Evolutionary conservation across 2,888 invertebrate genomes (phyloP).

Genomic region (Parascotia fuliginaria): DNA sequence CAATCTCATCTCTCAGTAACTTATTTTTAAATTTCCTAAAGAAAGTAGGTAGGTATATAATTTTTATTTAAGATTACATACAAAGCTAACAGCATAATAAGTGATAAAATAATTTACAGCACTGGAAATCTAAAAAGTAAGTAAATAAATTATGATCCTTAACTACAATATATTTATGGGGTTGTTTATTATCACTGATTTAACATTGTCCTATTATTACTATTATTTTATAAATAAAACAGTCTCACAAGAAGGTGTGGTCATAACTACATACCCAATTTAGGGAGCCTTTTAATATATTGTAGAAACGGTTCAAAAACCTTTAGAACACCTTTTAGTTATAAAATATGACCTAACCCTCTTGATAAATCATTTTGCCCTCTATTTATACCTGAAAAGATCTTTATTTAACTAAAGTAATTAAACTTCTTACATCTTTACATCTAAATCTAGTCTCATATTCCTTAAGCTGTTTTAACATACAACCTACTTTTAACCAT

Average conservation of each 20-base stretch:
- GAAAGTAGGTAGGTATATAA: too few relatives aligned
- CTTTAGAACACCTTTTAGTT: not conserved
- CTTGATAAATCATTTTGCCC: not conserved
- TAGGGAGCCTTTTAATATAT: too few relatives aligned
- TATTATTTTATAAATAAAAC: too few relatives aligned
- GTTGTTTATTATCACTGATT: conserved; percentile 28
- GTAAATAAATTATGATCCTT: not conserved
- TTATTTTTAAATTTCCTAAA: too few relatives aligned
- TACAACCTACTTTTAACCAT: conserved; percentile 13
- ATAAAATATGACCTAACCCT: not conserved
- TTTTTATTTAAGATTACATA: too few relatives aligned
- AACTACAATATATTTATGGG: conserved; percentile 14
- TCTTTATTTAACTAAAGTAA: not conserved
- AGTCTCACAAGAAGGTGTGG: too few relatives aligned
- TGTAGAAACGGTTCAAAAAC: too few relatives aligned
- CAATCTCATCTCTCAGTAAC: too few relatives aligned
- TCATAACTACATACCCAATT: too few relatives aligned
- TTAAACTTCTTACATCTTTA: not conserved
- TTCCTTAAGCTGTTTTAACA: conserved; percentile 12
- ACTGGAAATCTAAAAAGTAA: not conserved
- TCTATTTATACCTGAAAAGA: not conserved
- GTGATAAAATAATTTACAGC: too few relatives aligned
- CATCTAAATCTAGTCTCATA: conserved; percentile 7
- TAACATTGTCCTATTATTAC: not conserved
- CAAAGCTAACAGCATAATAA: too few relatives aligned